Base-by-base conservation (phyloP, 2,888 invertebrate genomes). In the Ctena decussata region DNA sequence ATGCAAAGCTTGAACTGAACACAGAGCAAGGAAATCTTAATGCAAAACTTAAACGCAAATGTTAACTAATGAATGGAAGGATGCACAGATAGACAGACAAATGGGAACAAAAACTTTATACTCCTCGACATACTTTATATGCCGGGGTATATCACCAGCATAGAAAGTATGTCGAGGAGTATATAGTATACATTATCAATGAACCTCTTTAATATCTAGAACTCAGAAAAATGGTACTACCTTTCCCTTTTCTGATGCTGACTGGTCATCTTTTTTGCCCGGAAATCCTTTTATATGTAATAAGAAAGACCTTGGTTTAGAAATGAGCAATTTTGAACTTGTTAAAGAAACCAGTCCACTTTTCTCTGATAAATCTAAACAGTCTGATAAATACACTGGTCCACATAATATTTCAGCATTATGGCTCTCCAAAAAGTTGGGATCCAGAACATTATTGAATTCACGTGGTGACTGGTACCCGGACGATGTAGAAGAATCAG, bases 351-450 rank as follows among this genome's bases (percentile, higher is more conserved):
- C 97, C 32, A 97, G 97, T 5, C 98, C 99, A 21, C 97, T 97
- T 94, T 98, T 97, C 93, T 98, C 98, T 0, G 98, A 97, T 82
- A 98, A 95, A 95, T 99, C 98, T 85, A 98, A 96, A 89, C 98
- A 98, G 0, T 98, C 97, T 3, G 97, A 97, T 27, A 99, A 96
- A 94, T 98, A 97, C 71, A 98, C 97, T 0, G 99, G 99, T 0
- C 99, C 99, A 21, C 98, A 98, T 69, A 99, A 96, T 84, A 99
- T 97, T 95, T 98, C 98, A 0, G 98, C 98, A 94, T 98, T 98
- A 94, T 98, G 98, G 8, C 98, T 97, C 91, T 98, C 97, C 73
- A 98, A 96, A 95, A 98, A 98, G 95, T 98, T 98, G 89, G 93
- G 93, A 72, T 93, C 93, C 72, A 91, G 76, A n/a, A 93, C 93